Evolutionary conservation across 2,113 vertebrate genomes (phyloP), one percentile per base, ranked within the genome.

Genomic region (Bubo blakistoni): DNA sequence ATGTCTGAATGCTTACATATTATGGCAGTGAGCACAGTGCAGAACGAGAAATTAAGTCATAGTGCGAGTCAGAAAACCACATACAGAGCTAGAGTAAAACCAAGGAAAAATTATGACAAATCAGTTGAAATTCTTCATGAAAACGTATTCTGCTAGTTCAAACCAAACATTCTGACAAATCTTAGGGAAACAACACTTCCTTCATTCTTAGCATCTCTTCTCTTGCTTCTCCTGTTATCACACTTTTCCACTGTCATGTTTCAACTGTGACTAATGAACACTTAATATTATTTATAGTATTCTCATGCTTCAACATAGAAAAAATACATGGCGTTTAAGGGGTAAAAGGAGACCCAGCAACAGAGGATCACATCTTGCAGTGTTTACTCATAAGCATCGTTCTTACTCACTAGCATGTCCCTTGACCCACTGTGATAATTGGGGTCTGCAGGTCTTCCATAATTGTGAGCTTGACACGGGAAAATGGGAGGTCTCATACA

Each of bases 41-140:
- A 79, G 69, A 86, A 71, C 4, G 12, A 85, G 71, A 96, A 89
- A 93, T 94, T 79, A 95, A 94, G 74, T 85, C 92, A 94, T 69
- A 72, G 36, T 17, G 22, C 61, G 66, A 85, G 66, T 87, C 93
- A 94, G 84, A 88, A 94, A 85, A 74, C 40, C 10, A 9, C 73
- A 62, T 40, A 24, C 65, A 85, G 61, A 81, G 38, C 11, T 65
- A 47, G 46, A 73, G 74, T 66, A 83, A 91, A 86, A 67, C 26
- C 21, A 57, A 44, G 25, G 44, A 13, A 89, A 79, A 84, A 83
- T 46, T 9, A 76, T 19, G 52, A 91, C 49, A 77, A 66, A 72
- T 54, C 40, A 55, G 38, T 59, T 58, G 1, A 67, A 95, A 79
- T 76, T 71, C 55, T 73, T 95, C n/a, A 65, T 30, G 40, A 80